A percentile compares a stretch with the other conserved stretches of the same genome.
Conservation (phyloP, 2,113 vertebrate genomes). For the Cryptotis parvus region DNA sequence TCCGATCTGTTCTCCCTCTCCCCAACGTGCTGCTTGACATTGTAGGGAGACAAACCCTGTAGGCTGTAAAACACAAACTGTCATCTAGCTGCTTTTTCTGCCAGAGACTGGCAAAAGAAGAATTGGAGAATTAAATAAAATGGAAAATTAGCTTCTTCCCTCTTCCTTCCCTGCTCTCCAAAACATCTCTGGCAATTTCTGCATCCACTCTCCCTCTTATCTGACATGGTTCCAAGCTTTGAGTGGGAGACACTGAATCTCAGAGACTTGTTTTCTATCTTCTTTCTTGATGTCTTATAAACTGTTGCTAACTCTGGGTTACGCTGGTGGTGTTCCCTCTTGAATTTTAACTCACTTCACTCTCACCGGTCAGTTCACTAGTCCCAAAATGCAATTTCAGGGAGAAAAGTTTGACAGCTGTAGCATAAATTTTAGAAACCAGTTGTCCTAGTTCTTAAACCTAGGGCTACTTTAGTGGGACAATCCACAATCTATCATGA, state of each 20-base stretch:
- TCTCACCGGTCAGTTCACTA: background rate
- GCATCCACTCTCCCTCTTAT: too few relatives aligned
- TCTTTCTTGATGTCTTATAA: background rate
- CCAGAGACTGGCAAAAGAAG: background rate
- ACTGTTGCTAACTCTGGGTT: background rate
- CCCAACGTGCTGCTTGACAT: background rate
- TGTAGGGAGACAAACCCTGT: background rate
- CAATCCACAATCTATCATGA: conserved; percentile 19
- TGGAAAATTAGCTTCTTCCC: background rate
- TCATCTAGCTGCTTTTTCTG: background rate
- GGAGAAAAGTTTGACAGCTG: background rate
- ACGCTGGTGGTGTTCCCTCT: background rate
- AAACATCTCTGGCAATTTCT: background rate
- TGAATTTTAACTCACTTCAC: background rate
- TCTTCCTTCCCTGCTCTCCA: background rate
- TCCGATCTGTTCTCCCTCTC: too few relatives aligned
- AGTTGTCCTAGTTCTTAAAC: background rate
- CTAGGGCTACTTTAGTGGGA: background rate
- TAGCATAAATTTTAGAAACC: background rate
- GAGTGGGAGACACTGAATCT: background rate
- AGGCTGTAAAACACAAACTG: background rate
- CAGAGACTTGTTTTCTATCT: background rate
- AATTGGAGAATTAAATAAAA: background rate
- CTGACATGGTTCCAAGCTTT: background rate
- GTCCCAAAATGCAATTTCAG: background rate